Evolutionary conservation across 2,797 vertebrate genomes (phyloP).

Genomic region (Peromyscus eremicus): DNA sequence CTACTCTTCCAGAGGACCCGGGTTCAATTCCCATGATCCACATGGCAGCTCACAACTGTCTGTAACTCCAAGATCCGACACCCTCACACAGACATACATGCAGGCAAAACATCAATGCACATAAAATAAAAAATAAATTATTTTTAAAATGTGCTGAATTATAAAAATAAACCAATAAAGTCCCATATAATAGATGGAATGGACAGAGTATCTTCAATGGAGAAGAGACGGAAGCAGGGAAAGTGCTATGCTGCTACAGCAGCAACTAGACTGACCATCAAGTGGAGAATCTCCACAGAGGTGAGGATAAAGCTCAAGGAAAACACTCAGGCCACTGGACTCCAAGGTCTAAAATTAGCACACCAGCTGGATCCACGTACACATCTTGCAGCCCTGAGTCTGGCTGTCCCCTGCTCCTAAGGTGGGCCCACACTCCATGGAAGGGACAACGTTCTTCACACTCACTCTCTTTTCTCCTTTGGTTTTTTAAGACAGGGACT

Average conservation of each 20-base stretch:
- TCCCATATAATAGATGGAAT: not conserved
- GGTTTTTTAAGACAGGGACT: not conserved
- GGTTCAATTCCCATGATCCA: not conserved
- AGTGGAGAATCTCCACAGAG: conserved; percentile 48
- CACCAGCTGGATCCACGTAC: conserved; percentile 73
- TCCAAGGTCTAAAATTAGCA: conserved; percentile 72
- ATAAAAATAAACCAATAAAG: not conserved
- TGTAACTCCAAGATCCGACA: not conserved
- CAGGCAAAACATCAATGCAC: not conserved
- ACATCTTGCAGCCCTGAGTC: conserved; percentile 52
- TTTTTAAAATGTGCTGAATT: not conserved
- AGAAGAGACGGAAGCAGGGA: conserved; percentile 17
- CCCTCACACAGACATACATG: not conserved
- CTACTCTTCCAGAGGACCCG: not conserved
- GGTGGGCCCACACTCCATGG: conserved; percentile 1
- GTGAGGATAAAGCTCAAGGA: conserved; percentile 54
- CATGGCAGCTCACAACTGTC: not conserved
- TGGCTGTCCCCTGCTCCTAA: conserved; percentile 62
- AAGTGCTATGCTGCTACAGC: conserved; percentile 15
- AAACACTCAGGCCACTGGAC: conserved; percentile 42
- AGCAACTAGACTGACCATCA: not conserved
- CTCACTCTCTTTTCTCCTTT: not conserved
- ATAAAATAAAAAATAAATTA: not conserved
- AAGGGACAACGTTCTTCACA: conserved; percentile 13
- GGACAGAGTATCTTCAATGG: not conserved